Evolutionary conservation across 2,113 vertebrate species (phyloP).

Genomic region (Phasianus colchicus): DNA sequence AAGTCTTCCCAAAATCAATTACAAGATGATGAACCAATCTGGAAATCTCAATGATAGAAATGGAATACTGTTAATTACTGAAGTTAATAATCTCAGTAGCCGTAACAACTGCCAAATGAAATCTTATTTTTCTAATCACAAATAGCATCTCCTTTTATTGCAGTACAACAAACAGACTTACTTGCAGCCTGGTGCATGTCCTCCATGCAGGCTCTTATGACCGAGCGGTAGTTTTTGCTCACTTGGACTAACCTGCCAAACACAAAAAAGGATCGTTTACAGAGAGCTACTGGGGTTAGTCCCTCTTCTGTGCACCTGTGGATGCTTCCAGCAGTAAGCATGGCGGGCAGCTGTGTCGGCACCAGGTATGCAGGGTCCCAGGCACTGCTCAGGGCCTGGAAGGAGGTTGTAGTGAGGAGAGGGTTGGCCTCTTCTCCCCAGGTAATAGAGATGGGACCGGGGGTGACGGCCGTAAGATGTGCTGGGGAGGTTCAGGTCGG

Average conservation of each 20-base stretch:
- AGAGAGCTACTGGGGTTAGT: background rate
- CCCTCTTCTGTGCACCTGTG: background rate
- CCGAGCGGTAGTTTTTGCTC: slow-evolving; percentile 96
- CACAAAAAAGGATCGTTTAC: background rate
- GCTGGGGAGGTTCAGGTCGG: no score
- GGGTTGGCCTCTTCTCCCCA: no score
- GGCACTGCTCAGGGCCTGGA: background rate
- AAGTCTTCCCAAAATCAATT: background rate
- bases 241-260: slow-evolving; percentile 90
- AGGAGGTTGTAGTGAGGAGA: no score
- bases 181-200: slow-evolving; percentile 91
- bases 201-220: slow-evolving; percentile 95
- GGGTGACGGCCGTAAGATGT: no score
- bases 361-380: accelerated
- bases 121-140: background rate
- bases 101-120: background rate
- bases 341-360: accelerated
- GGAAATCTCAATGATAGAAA: background rate
- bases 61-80: background rate
- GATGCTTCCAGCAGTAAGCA: background rate
- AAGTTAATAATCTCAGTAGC: background rate
- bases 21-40: background rate
- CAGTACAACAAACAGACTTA: slow-evolving; percentile 50
- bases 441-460: no score
- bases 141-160: background rate